A percentile compares a stretch with the other conserved stretches of the same genome.
Conservation (phyloP, 2,797 vertebrate genomes). For the Clarias fuscus region DNA sequence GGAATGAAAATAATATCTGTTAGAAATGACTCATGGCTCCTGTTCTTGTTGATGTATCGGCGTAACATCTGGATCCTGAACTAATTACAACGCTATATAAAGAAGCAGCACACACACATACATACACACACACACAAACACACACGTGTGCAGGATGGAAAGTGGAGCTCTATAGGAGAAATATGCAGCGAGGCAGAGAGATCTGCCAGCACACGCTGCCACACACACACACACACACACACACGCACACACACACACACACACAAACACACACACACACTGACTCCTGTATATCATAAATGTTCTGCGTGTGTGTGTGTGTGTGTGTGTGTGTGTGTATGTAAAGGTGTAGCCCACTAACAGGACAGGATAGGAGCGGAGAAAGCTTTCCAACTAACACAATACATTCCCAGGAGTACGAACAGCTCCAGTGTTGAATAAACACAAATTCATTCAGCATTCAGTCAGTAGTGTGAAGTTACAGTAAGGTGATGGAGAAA, state of each 20-base stretch:
- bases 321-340: background rate
- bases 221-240: conserved; percentile 13
- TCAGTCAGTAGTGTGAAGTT: background rate
- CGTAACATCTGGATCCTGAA: background rate
- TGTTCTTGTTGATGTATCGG: background rate
- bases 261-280: too few relatives aligned
- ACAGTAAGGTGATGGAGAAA: background rate
- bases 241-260: too few relatives aligned
- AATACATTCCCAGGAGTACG: background rate
- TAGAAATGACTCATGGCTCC: conserved; percentile 27
- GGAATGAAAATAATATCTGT: background rate
- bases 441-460: background rate
- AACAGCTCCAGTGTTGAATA: background rate
- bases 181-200: conserved; percentile 9
- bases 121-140: conserved; percentile 8
- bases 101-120: background rate
- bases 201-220: conserved; percentile 25
- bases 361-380: too few relatives aligned
- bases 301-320: background rate
- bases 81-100: conserved; percentile 4
- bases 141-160: conserved; percentile 12
- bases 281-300: too few relatives aligned
- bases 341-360: background rate
- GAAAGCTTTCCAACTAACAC: background rate
- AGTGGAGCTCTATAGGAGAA: conserved; percentile 12